These are phyloP conservation scores for Apotomis capreana DNA, from an alignment of 2,888 invertebrate genomes.

Conservation along the genomic window DNA sequence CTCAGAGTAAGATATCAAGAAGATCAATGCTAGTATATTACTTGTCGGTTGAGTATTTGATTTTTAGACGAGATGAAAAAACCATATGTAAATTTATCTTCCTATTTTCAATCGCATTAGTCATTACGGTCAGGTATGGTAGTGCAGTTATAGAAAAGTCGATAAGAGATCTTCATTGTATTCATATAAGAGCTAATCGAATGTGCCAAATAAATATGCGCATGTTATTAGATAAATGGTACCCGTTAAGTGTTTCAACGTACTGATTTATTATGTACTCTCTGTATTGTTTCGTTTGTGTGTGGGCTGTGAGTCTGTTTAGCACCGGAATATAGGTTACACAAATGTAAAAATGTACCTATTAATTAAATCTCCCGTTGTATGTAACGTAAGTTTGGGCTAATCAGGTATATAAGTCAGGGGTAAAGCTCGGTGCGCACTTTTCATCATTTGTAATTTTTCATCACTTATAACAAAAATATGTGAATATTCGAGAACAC, in stretches of 20 bases:
- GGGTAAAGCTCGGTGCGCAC: too few species aligned
- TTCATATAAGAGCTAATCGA: conserved; percentile 67
- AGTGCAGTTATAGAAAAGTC: conserved; percentile 49
- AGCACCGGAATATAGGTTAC: conserved; percentile 50
- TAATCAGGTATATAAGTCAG: too few species aligned
- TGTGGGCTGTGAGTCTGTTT: conserved; percentile 56
- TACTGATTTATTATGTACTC: conserved; percentile 54
- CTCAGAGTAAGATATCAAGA: background rate
- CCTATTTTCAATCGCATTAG: conserved; percentile 13
- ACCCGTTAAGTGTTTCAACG: conserved; percentile 53
- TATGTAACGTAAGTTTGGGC: too few species aligned
- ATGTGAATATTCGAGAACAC: too few species aligned
- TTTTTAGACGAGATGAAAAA: background rate
- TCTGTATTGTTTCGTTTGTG: conserved; percentile 63
- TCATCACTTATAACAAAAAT: too few species aligned
- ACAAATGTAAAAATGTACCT: background rate
- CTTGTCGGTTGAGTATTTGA: too few species aligned
- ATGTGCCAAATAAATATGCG: conserved; percentile 57
- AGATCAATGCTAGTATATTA: too few species aligned
- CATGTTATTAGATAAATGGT: conserved; percentile 56
- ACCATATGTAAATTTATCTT: background rate
- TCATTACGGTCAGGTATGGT: conserved; percentile 47
- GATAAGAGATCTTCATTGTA: conserved; percentile 69
- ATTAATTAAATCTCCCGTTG: too few species aligned
- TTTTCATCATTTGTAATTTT: too few species aligned